These are phyloP conservation scores for Tolmerus cingulatus DNA, from an alignment of 2,888 invertebrate genomes.

Conservation along the genomic window DNA sequence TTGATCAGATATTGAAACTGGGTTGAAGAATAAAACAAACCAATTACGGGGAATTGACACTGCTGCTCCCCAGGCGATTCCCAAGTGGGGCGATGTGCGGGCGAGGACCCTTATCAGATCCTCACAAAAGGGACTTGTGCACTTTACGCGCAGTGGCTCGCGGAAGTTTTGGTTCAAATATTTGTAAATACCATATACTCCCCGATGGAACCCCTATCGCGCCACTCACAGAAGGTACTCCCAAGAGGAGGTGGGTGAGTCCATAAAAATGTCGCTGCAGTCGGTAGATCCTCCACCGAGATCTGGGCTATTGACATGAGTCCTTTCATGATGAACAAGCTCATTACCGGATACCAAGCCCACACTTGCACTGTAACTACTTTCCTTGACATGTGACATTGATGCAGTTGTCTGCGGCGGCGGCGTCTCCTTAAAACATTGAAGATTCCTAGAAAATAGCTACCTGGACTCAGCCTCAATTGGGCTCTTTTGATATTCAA, in stretches of 20 bases:
- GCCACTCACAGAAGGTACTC: background rate
- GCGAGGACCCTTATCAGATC: background rate
- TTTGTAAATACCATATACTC: background rate
- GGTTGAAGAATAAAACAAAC: constrained; percentile 3
- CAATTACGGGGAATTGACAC: constrained; percentile 21
- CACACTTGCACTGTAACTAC: background rate
- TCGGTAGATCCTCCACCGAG: background rate
- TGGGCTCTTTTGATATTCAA: constrained; percentile 29
- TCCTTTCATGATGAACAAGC: constrained; percentile 8
- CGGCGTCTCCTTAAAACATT: background rate
- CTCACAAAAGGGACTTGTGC: background rate
- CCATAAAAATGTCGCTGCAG: background rate
- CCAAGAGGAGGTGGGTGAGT: background rate
- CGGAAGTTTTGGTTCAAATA: background rate
- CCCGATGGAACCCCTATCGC: background rate
- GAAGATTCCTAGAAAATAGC: background rate
- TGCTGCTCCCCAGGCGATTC: background rate
- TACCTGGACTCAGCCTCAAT: constrained; percentile 13
- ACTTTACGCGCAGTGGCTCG: background rate
- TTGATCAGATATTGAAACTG: constrained; percentile 15
- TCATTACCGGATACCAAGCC: constrained; percentile 20
- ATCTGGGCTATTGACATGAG: constrained; percentile 23
- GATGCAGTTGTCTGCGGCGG: background rate
- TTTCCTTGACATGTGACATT: constrained; percentile 34
- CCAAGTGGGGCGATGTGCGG: background rate